phyloP scores from a whole-genome alignment of 2,797 vertebrate genomes.

The Micropoecilia bifurca region DNA sequence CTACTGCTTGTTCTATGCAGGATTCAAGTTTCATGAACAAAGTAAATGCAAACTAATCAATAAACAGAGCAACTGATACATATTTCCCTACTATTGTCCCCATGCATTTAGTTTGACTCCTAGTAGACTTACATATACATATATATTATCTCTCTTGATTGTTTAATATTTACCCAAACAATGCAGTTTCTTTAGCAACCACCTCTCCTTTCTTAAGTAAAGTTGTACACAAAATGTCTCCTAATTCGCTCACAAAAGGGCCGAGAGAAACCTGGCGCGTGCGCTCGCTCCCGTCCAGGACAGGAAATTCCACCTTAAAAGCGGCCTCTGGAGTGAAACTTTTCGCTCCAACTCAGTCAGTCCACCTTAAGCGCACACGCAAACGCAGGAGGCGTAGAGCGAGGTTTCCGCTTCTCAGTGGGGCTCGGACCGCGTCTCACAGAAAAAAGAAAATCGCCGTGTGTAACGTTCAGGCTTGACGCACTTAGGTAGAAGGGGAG shows the following conservation, averaged over 20 bases:
- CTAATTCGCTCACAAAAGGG: slow-evolving; percentile 15
- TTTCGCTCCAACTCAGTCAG: slow-evolving; percentile 68
- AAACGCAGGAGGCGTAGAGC: slow-evolving; percentile 86
- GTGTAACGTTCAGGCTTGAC: slow-evolving; percentile 71
- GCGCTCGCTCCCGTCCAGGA: slow-evolving; percentile 52
- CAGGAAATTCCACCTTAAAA: slow-evolving; percentile 80
- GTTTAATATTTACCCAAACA: neutral
- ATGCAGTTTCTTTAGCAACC: neutral
- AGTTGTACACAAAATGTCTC: slow-evolving; percentile 8
- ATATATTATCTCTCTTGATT: neutral
- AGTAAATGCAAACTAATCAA: neutral
- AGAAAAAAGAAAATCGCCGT: slow-evolving; percentile 74
- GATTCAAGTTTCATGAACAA: neutral
- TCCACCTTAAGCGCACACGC: slow-evolving; percentile 88
- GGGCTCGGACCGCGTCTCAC: slow-evolving; percentile 82
- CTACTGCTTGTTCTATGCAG: neutral
- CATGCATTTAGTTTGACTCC: neutral
- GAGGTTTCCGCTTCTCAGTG: slow-evolving; percentile 88
- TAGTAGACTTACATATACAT: neutral
- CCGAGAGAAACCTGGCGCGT: slow-evolving; percentile 42
- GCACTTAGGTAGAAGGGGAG: slow-evolving; percentile 52
- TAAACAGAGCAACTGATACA: neutral
- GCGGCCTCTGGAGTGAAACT: slow-evolving; percentile 66
- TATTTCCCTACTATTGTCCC: neutral
- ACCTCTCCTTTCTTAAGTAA: neutral